Base-by-base conservation (phyloP, 2,113 vertebrate genomes). In the Triplophysa rosa region DNA sequence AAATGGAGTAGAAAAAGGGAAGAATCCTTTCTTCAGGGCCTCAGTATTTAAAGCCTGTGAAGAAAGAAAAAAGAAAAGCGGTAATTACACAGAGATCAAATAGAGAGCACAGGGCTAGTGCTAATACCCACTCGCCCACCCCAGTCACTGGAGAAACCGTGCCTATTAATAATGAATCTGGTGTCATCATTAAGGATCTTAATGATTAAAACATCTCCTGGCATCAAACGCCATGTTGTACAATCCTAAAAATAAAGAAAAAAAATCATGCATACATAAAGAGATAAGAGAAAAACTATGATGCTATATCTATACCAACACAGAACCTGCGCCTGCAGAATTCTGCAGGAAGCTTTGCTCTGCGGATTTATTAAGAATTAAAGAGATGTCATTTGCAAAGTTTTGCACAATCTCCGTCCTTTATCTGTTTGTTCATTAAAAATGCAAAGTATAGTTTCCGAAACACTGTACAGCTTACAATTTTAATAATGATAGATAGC, bases 141-240 rank as follows among this genome's bases (percentile, higher is more conserved):
- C 33, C 76, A 76, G 69, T 77, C 77, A 80, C 89, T 91, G 90
- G 89, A 82, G 86, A 87, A 90, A 78, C 82, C 59, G 84, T 85
- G 67, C 42, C 37, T 89, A 92, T 94, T 93, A 93, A 93, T 94
- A 94, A 94, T 95, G 91, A 86, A 94, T 93, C 87, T 84, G 88
- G 89, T 92, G 93, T 93, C 91, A 89, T 92, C 89, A 94, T 93
- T 90, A 92, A 86, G 84, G 80, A 91, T 91, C 87, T 77, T 83
- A 90, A 91, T 93, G 91, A 94, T 94, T 94, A 92, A 93, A 94
- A 94, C 92, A 88, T 90, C 84, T 90, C 87, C 77, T 91, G 82
- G 90, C 90, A 92, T 94, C 90, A 92, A 88, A 93, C 92, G 47
- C 45, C 29, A 59, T 19, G 45, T 79, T 80, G 71, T 75, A 81